Evolutionary conservation across 2,888 invertebrate genomes (phyloP), one percentile per base, ranked within the genome.

Genomic region (Capitulum mitella): DNA sequence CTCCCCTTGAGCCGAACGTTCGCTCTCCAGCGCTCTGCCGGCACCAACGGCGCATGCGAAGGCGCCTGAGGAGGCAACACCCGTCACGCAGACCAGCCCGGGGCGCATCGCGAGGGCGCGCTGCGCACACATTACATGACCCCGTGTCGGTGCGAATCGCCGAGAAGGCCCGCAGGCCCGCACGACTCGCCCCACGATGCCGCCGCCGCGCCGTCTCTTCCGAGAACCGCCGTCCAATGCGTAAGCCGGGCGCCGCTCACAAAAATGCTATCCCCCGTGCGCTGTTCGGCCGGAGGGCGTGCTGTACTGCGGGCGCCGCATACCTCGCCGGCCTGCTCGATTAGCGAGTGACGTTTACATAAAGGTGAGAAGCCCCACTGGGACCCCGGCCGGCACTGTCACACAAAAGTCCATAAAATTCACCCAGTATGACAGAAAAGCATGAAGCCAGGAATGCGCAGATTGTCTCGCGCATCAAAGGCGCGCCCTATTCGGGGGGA

Each of bases 371-470:
- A 70, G 34, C 70, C 70, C 70, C 70, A 22, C 70, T 22, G 70
- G 34, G 70, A 6, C 37, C 37, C 70, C 37, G 37, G 6, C 37
- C 70, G 16, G 70, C 37, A 37, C 70, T 70, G 70, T 70, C 70
- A 70, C 70, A 70, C 70, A 70, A 70, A 70, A 70, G 70, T 70
- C 70, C 70, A 70, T 70, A 70, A 70, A 70, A 70, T 70, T 37
- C 70, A 37, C 29, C 70, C 70, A n/a, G 19, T 70, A 37, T 70
- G 70, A 70, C 70, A 70, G 70, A 70, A 70, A 70, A 29, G 70
- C 70, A 70, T 70, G 70, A 70, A 37, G 37, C 70, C 22, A 70
- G 70, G 70, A 70, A 70, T 70, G 70, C 70, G 22, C 19, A 8
- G 70, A 70, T 70, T 70, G 70, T 70, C 70, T 70, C 8, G 70